phyloP scores from a whole-genome alignment of 2,888 invertebrate species.

The Hedya salicella region DNA sequence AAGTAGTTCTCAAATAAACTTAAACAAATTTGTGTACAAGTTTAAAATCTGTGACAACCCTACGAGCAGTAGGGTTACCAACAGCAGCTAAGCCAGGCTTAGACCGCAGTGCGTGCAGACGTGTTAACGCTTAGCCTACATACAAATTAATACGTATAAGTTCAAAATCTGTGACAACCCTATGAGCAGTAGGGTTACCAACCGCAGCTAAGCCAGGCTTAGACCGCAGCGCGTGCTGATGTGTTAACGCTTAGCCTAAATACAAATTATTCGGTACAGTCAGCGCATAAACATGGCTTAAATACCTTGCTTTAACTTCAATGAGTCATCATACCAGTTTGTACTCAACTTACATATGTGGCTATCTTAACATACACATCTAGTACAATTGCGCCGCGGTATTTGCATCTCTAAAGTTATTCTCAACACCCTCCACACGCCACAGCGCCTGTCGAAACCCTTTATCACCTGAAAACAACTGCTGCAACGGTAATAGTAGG shows the following conservation, averaged over 20 bases:
- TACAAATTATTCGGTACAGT: constrained; percentile 39
- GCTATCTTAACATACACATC: too few relatives aligned
- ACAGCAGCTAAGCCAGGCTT: constrained; percentile 29
- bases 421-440: too few relatives aligned
- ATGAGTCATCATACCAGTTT: too few relatives aligned
- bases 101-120: constrained; percentile 17
- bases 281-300: not conserved
- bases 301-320: not conserved
- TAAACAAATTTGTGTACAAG: too few relatives aligned
- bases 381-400: too few relatives aligned
- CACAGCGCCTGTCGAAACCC: too few relatives aligned
- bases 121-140: constrained; percentile 45
- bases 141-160: too few relatives aligned
- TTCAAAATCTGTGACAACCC: constrained; percentile 25
- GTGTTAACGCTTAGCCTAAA: constrained; percentile 45
- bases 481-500: too few relatives aligned
- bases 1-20: too few relatives aligned
- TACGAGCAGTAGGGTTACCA: constrained; percentile 21
- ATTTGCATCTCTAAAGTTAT: too few relatives aligned
- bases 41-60: constrained; percentile 25
- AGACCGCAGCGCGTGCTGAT: constrained; percentile 18
- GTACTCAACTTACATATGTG: too few relatives aligned
- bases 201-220: constrained; percentile 30
- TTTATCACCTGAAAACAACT: too few relatives aligned
- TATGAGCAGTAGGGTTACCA: constrained; percentile 20